Conservation (phyloP, 92 coral and sea anemone genomes). For the Epizoanthus scotinus region DNA sequence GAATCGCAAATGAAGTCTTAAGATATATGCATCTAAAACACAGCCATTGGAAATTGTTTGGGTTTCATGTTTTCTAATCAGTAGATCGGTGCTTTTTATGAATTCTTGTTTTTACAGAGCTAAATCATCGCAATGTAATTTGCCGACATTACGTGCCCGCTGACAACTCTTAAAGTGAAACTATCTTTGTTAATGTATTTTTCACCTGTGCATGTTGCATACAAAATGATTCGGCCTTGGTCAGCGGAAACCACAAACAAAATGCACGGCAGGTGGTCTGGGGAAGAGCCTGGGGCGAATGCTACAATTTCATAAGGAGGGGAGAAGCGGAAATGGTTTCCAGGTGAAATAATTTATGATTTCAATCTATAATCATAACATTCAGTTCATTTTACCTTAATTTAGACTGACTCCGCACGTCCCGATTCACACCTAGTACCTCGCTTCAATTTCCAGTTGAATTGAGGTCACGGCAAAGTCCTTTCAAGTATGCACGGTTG, state of each 20-base stretch:
- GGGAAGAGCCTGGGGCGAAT: background rate
- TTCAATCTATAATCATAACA: no score
- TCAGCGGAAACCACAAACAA: conserved; percentile 11
- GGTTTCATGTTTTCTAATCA: background rate
- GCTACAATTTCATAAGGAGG: no score
- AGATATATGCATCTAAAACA: background rate
- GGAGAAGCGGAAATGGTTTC: no score
- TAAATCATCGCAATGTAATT: background rate
- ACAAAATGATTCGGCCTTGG: background rate
- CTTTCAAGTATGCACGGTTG: no score
- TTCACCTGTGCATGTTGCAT: background rate
- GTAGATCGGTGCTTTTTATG: conserved; percentile 6
- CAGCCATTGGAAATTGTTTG: background rate
- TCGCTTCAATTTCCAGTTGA: no score
- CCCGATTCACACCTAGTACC: no score
- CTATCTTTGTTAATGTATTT: conserved; percentile 3
- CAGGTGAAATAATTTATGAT: no score
- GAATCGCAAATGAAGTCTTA: background rate
- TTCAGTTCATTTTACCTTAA: no score
- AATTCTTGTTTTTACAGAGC: background rate
- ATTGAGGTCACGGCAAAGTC: no score
- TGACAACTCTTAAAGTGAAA: background rate
- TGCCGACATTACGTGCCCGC: background rate
- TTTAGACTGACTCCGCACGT: no score
- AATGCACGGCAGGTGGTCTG: conserved; percentile 5